Base-by-base conservation (phyloP, 1,140 invertebrate species). In the Pantala flavescens region DNA sequence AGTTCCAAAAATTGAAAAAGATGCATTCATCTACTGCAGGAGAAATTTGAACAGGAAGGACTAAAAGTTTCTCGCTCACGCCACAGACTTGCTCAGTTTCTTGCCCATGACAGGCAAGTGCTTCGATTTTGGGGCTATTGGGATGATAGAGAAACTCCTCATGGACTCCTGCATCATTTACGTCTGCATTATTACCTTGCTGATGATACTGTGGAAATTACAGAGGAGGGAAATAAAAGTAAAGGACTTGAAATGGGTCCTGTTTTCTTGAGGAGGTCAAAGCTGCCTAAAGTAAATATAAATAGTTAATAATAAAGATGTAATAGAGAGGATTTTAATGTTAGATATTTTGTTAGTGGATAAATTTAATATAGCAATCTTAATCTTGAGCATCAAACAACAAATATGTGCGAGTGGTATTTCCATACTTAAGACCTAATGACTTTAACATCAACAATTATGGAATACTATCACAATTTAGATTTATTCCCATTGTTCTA, bases 171-270 rank as follows among this genome's bases (percentile, higher is more conserved):
- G n/a, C 88, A 93, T 77, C 83, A 91, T 78, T 82, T 94, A 5
- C 88, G 92, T 78, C 83, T 95, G 7, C 86, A 89, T 81, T 97
- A 94, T 81, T 97, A 92, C 82, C 83, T 97, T 16, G 88, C 90
- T 0, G 94, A 98, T 81, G 91, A 95, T 79, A 96, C 93, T 0
- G 90, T 97, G 21, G 94, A 97, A 81, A 89, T 98, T 7, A 89
- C 92, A 77, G 94, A 87, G 24, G 55, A 28, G 19, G n/a, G 16
- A 63, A 16, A 16, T 19, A 21, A 63, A 63, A 91, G 93, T 79
- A 87, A 88, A 28, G 90, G 91, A 0, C 85, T 86, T 24, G 89
- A 93, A 81, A 86, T 86, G 5, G 88, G 89, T 73, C 85, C 87
- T 0, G 88, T 91, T 77, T 89, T 95, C 76, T 82, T 96, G 23